These are phyloP conservation scores for Thymelicus sylvestris DNA, from an alignment of 2,888 invertebrate species.

Conservation along the genomic window DNA sequence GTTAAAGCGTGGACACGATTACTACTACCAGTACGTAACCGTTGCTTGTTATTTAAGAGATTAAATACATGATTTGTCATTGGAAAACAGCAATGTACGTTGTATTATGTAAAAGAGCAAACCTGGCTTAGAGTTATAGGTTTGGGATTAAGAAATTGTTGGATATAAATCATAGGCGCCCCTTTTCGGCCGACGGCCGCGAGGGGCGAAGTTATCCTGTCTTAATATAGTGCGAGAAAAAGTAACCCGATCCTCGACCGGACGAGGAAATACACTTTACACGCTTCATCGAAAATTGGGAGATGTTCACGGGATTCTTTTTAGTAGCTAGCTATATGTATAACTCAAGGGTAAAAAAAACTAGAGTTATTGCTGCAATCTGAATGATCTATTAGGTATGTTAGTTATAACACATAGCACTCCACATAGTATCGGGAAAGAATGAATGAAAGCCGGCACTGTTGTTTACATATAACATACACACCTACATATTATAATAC, in stretches of 20 bases:
- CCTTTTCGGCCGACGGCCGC: constrained; percentile 47
- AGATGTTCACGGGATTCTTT: constrained; percentile 29
- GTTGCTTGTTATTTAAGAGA: neutral
- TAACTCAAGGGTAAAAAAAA: neutral
- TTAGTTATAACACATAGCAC: too few relatives aligned
- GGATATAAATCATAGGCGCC: constrained; percentile 72
- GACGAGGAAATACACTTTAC: constrained; percentile 59
- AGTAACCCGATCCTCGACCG: constrained; percentile 65
- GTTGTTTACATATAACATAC: too few relatives aligned
- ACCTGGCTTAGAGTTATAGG: neutral
- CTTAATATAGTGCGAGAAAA: constrained; percentile 80
- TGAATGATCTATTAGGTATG: too few relatives aligned
- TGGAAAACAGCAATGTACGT: constrained; percentile 18
- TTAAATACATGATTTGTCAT: neutral
- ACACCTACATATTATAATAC: too few relatives aligned
- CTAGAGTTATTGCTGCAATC: too few relatives aligned
- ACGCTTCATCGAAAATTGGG: constrained; percentile 40
- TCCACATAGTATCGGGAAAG: too few relatives aligned
- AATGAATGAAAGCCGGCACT: too few relatives aligned
- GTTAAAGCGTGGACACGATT: neutral
- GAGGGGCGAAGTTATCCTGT: constrained; percentile 63
- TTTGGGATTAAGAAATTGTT: constrained; percentile 35
- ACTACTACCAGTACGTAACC: neutral
- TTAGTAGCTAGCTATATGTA: neutral
- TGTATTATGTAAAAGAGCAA: constrained; percentile 1